These are phyloP conservation scores for Cyprinella venusta DNA, from an alignment of 2,797 vertebrate genomes.

Conservation along the genomic window DNA sequence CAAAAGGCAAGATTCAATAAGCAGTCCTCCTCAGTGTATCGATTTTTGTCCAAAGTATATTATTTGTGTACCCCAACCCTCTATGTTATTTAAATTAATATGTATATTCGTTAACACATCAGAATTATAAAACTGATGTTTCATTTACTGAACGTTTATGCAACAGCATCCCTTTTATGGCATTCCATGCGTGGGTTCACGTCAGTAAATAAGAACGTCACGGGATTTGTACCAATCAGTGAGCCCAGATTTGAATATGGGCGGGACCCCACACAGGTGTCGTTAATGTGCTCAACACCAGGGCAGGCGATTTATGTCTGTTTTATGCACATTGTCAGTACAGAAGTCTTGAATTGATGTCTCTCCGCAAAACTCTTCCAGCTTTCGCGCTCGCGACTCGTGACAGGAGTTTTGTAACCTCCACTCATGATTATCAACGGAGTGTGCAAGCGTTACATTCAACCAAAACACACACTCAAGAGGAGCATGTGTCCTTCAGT, in stretches of 20 bases:
- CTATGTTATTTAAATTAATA: neutral
- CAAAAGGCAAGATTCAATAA: neutral
- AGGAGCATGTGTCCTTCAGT: constrained; percentile 44
- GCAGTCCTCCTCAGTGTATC: too few relatives aligned
- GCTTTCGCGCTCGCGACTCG: constrained; percentile 51
- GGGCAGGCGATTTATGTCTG: too few relatives aligned
- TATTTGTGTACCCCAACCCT: neutral
- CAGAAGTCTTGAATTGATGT: constrained; percentile 57
- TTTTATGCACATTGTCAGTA: neutral
- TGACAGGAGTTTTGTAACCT: constrained; percentile 33
- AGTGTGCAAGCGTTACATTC: constrained; percentile 44
- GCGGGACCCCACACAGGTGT: constrained; percentile 9
- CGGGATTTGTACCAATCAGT: constrained; percentile 30
- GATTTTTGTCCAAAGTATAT: neutral
- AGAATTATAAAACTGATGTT: neutral
- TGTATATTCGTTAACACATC: neutral
- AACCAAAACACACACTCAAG: constrained; percentile 4
- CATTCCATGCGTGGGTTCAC: neutral
- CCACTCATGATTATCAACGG: constrained; percentile 29
- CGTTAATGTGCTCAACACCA: neutral
- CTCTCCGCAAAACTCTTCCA: constrained; percentile 49
- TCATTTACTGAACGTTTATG: neutral
- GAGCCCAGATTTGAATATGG: neutral
- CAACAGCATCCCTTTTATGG: neutral
- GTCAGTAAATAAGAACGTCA: constrained; percentile 51